phyloP scores from a whole-genome alignment of 1,140 invertebrate genomes.

The Temnothorax longispinosus region DNA sequence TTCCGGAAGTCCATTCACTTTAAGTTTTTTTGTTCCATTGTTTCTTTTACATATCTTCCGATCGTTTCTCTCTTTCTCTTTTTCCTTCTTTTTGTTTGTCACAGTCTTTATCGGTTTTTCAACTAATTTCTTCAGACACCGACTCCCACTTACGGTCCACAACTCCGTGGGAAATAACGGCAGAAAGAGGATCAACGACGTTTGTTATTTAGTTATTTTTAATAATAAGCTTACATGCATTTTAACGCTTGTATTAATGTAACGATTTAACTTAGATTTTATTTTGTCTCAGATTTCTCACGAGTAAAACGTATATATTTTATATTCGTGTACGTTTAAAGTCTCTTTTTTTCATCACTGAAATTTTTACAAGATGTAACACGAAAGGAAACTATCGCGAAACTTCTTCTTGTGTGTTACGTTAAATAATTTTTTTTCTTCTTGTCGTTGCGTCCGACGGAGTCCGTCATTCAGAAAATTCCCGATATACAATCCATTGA shows the following conservation, averaged over 20 bases:
- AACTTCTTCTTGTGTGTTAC: background rate
- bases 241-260: background rate
- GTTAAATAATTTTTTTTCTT: background rate
- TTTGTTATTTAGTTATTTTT: background rate
- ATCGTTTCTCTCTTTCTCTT: constrained; percentile 23
- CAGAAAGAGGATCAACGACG: background rate
- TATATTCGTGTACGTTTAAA: background rate
- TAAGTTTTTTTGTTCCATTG: constrained; percentile 7
- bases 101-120: constrained; percentile 48
- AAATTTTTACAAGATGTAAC: background rate
- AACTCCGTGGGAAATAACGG: constrained; percentile 7
- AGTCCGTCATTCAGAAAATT: constrained; percentile 4
- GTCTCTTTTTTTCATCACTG: background rate
- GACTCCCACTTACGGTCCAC: background rate
- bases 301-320: background rate
- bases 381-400: background rate
- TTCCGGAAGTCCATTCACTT: constrained; percentile 18
- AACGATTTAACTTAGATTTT: background rate
- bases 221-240: background rate
- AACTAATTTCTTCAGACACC: constrained; percentile 51
- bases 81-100: background rate
- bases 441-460: background rate
- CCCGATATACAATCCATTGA: constrained; percentile 33
- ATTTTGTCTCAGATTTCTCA: background rate
- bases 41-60: constrained; percentile 27